Evolutionary conservation across 2,113 vertebrate species (phyloP).

Genomic region (Periophthalmodon schlosseri): DNA sequence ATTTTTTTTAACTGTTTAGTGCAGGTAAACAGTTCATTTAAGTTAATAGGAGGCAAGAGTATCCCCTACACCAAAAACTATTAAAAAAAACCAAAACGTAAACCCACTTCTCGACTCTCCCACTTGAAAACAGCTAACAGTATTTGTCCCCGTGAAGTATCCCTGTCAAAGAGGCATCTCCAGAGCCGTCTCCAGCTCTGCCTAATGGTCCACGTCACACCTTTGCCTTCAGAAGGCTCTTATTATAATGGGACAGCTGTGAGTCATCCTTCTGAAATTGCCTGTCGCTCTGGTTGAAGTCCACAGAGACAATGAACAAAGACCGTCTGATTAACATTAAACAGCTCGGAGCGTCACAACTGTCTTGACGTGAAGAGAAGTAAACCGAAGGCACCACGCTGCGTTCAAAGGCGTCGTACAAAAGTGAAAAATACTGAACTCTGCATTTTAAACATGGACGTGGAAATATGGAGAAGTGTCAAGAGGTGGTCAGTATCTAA

Average conservation of each 20-base stretch:
- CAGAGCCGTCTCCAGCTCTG: not conserved
- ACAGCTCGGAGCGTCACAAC: conserved; percentile 26
- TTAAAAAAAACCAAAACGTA: too few relatives aligned
- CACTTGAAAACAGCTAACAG: not conserved
- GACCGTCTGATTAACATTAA: conserved; percentile 39
- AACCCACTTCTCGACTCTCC: not conserved
- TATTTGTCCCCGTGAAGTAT: not conserved
- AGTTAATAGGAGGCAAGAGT: too few relatives aligned
- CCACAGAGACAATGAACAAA: conserved; percentile 42
- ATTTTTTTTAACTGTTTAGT: too few relatives aligned
- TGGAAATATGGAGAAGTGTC: not conserved
- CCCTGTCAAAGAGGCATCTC: not conserved
- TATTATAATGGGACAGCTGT: conserved; percentile 28
- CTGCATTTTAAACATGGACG: not conserved
- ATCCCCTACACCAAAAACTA: not conserved
- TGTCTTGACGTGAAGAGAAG: conserved; percentile 1
- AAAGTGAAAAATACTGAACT: conserved; percentile 3
- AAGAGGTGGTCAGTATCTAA: too few relatives aligned
- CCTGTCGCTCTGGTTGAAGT: conserved; percentile 35
- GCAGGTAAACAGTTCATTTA: too few relatives aligned
- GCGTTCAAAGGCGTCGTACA: conserved; percentile 24
- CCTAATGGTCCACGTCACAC: conserved; percentile 18
- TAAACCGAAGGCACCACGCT: conserved; percentile 10
- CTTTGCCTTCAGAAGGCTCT: conserved; percentile 1
- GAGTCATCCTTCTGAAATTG: conserved; percentile 43